A percentile compares a stretch with the other conserved stretches of the same genome.
Conservation (phyloP, 2,888 invertebrate genomes). For the Aelia acuminata region DNA sequence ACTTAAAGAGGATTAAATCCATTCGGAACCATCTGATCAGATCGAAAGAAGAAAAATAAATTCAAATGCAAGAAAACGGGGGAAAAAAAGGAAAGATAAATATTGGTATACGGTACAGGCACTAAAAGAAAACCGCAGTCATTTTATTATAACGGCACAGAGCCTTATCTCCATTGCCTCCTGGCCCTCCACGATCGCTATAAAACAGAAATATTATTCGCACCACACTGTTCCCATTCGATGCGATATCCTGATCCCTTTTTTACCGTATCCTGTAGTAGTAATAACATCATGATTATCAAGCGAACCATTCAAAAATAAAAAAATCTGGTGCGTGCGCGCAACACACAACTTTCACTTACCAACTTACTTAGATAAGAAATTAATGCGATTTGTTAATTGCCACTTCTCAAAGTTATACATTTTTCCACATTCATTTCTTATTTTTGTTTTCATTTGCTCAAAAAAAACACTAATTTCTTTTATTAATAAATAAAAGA, state of each 20-base stretch:
- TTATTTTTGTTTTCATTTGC: too few relatives aligned
- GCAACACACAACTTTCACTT: too few relatives aligned
- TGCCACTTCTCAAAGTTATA: too few relatives aligned
- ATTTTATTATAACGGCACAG: conserved; percentile 10
- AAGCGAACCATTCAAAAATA: not conserved
- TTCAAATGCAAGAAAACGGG: not conserved
- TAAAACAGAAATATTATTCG: not conserved
- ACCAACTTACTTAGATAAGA: too few relatives aligned
- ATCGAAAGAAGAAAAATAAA: not conserved
- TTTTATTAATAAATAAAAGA: too few relatives aligned
- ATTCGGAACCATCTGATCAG: not conserved
- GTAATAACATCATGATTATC: not conserved
- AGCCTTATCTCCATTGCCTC: conserved; percentile 10
- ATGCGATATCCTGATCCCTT: not conserved
- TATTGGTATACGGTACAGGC: not conserved
- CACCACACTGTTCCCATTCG: not conserved
- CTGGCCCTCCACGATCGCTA: not conserved
- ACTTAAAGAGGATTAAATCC: not conserved
- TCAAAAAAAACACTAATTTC: too few relatives aligned
- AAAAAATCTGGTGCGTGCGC: too few relatives aligned
- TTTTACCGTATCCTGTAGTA: not conserved
- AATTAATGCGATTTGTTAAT: too few relatives aligned
- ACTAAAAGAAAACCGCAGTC: not conserved
- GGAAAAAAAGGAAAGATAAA: not conserved
- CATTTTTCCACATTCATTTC: too few relatives aligned